Conservation (phyloP, 2,888 invertebrate genomes). For the Podotricha telesiphe region DNA sequence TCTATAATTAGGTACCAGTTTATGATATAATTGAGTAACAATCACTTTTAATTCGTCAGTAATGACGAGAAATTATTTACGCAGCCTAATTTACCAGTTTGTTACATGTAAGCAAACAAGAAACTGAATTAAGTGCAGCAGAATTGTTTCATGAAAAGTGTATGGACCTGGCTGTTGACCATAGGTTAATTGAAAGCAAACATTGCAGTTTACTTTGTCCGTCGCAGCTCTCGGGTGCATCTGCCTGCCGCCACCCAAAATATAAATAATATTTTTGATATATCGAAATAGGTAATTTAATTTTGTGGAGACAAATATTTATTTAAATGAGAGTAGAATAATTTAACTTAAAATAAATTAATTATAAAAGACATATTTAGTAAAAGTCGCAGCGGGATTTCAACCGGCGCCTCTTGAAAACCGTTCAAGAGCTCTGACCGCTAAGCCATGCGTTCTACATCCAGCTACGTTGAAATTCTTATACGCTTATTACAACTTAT, state of each 20-base stretch:
- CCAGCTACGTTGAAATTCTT: too few relatives aligned
- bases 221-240: slow-evolving; percentile 51
- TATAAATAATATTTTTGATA: slow-evolving; percentile 26
- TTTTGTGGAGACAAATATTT: too few relatives aligned
- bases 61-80: slow-evolving; percentile 37
- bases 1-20: too few relatives aligned
- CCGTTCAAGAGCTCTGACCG: too few relatives aligned
- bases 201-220: slow-evolving; percentile 70
- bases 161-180: slow-evolving; percentile 73
- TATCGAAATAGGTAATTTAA: not conserved
- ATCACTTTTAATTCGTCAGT: slow-evolving; percentile 37
- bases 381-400: too few relatives aligned
- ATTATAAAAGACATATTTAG: too few relatives aligned
- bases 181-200: slow-evolving; percentile 80
- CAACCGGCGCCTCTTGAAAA: too few relatives aligned
- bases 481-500: too few relatives aligned
- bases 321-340: too few relatives aligned
- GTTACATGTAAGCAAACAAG: slow-evolving; percentile 52
- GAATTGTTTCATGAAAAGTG: slow-evolving; percentile 77
- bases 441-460: too few relatives aligned
- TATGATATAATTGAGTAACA: slow-evolving; percentile 33
- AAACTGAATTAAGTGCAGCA: slow-evolving; percentile 65
- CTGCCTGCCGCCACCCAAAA: slow-evolving; percentile 25
- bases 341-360: too few relatives aligned
- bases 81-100: slow-evolving; percentile 41